Conservation (phyloP, 2,113 vertebrate genomes). For the Tympanuchus pallidicinctus region DNA sequence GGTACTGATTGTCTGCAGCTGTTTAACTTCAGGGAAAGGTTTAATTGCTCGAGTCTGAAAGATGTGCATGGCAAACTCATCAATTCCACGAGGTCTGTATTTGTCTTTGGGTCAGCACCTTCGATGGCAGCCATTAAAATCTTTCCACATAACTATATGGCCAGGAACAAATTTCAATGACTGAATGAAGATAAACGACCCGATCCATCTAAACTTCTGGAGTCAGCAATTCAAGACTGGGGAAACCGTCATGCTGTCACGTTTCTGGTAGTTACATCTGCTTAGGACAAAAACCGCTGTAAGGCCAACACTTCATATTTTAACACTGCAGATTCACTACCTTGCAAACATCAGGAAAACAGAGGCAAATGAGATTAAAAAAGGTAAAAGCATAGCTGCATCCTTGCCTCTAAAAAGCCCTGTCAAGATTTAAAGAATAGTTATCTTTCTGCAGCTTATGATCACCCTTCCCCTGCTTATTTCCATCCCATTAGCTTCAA, state of each 20-base stretch:
- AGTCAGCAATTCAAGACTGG: constrained; percentile 32
- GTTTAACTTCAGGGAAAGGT: constrained; percentile 22
- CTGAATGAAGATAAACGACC: constrained; percentile 34
- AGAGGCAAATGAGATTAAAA: neutral
- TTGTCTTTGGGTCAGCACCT: constrained; percentile 39
- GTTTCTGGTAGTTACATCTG: neutral
- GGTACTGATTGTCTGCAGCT: neutral
- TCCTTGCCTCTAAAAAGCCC: neutral
- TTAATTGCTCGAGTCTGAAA: constrained; percentile 45
- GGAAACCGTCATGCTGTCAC: neutral
- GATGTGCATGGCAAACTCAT: neutral
- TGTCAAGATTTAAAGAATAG: neutral
- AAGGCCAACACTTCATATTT: neutral
- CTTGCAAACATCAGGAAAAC: neutral
- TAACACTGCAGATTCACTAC: neutral
- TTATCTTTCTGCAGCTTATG: neutral
- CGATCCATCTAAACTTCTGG: constrained; percentile 24
- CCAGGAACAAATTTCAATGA: neutral
- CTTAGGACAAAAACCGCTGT: neutral
- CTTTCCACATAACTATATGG: neutral
- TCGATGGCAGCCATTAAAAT: neutral
- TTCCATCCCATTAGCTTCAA: neutral
- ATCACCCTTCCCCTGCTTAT: neutral
- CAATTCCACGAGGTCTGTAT: neutral
- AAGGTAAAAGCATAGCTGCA: neutral